Evolutionary conservation across 2,797 vertebrate genomes (phyloP), one percentile per base, ranked within the genome.

Genomic region (Microcaecilia unicolor): DNA sequence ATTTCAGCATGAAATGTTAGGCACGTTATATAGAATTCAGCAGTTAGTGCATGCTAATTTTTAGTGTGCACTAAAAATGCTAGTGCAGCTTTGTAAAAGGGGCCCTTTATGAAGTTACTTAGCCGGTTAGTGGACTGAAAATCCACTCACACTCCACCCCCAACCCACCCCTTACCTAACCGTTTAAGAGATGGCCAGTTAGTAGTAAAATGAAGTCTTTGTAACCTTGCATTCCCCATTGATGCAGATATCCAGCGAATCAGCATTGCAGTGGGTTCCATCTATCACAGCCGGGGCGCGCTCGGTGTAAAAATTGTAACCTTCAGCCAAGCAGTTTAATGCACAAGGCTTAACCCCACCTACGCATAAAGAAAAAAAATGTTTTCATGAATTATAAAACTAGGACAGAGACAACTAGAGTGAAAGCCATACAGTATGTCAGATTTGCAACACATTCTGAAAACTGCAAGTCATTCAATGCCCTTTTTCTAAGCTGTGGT

Each of bases 241-340:
- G 76, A 99, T 97, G 81, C 95, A 99, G 49, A 99, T 98, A 76
- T 99, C 92, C 75, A 98, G 74, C 18, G 94, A 96, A 74, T 98
- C 94, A 1, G 83, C 84, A 71, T 92, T 92, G 78, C 95, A 99
- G 17, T 88, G 89, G 23, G 94, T 99, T 42, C 95, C 95, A 41
- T 99, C 95, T 28, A 95, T 92, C 49, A 98, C 94, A 2, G 94
- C 93, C 21, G 93, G 92, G 33, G 93, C 86, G 51, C 95, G 90
- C 75, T 98, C 94, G 3, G 95, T 99, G 77, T 99, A 99, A 83
- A 99, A 99, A 80, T 98, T 99, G 33, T 97, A 99, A 43, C 94
- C 94, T 74, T 99, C 94, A 15, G 95, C 95, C 81, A 99, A 70
- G 75, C 95, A 99, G 83, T 97, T 97, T 44, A 99, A 73, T 4